phyloP scores from a whole-genome alignment of 2,797 vertebrate species.

The Benthosema pterotum region DNA sequence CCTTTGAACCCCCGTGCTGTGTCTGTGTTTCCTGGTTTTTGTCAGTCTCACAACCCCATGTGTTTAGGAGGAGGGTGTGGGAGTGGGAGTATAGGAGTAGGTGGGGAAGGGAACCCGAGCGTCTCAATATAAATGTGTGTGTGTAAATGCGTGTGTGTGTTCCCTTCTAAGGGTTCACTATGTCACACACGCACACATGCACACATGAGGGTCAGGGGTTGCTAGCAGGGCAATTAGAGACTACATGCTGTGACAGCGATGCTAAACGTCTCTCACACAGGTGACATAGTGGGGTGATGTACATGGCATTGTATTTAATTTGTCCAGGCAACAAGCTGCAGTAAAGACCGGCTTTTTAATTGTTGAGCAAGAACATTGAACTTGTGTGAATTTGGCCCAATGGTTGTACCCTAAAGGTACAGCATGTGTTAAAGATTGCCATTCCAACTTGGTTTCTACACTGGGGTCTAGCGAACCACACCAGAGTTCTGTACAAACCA shows the following conservation, averaged over 20 bases:
- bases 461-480: constrained; percentile 41
- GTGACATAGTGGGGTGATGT: neutral
- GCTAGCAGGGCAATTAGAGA: constrained; percentile 48
- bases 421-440: constrained; percentile 32
- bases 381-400: constrained; percentile 33
- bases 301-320: constrained; percentile 10
- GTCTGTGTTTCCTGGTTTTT: constrained; percentile 66
- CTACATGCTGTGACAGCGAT: constrained; percentile 60
- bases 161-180: neutral
- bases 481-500: constrained; percentile 64
- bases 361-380: neutral
- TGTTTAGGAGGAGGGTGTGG: constrained; percentile 39
- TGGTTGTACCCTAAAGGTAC: neutral
- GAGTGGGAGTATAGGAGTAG: constrained; percentile 39
- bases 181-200: constrained; percentile 35
- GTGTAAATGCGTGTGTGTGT: constrained; percentile 19
- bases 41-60: constrained; percentile 44
- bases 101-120: constrained; percentile 47
- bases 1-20: constrained; percentile 65
- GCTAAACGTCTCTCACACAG: constrained; percentile 24
- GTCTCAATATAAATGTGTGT: constrained; percentile 39
- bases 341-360: constrained; percentile 22
- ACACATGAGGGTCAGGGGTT: constrained; percentile 31
- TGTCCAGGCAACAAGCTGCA: constrained; percentile 18
- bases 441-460: constrained; percentile 68